A percentile compares a stretch with the other conserved stretches of the same genome.
Evolutionary conservation across 23 tunicate genomes (phyloP).

Genomic region (Trididemnum clinides): DNA sequence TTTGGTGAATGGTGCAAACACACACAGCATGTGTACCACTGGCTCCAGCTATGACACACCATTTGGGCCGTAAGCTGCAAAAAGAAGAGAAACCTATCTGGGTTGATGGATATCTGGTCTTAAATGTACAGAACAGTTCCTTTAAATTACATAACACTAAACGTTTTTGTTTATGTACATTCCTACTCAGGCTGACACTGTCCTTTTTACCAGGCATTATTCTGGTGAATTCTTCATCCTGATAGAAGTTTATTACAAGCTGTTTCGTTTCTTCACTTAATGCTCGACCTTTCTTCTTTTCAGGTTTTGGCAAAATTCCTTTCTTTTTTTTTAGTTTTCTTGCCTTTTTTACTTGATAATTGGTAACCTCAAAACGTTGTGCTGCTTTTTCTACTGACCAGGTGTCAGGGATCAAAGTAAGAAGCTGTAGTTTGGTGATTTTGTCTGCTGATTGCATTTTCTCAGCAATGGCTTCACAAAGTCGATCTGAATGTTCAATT

Average conservation of each 20-base stretch:
- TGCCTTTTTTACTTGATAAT: slow-evolving; percentile 29
- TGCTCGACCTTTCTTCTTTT: slow-evolving; percentile 14
- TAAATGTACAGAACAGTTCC: slow-evolving; percentile 18
- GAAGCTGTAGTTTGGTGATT: slow-evolving; percentile 25
- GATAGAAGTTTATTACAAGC: slow-evolving; percentile 28
- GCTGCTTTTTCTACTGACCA: slow-evolving; percentile 33
- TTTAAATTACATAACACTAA: slow-evolving; percentile 39
- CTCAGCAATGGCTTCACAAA: slow-evolving; percentile 21
- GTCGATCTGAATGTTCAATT: slow-evolving; percentile 13
- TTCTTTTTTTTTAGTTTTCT: slow-evolving; percentile 7
- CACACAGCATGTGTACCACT: slow-evolving; percentile 47
- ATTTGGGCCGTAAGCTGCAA: slow-evolving; percentile 41
- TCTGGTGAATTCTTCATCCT: slow-evolving; percentile 42
- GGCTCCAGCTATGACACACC: slow-evolving; percentile 35
- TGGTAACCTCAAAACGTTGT: slow-evolving; percentile 32
- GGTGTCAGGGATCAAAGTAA: slow-evolving; percentile 34
- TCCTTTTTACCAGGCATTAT: slow-evolving; percentile 40
- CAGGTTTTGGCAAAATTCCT: slow-evolving; percentile 35
- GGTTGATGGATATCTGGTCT: slow-evolving; percentile 25
- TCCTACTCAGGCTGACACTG: slow-evolving; percentile 30
- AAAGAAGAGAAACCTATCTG: slow-evolving; percentile 39
- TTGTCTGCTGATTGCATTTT: slow-evolving; percentile 15
- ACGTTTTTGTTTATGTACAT: slow-evolving; percentile 37
- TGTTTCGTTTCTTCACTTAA: slow-evolving; percentile 9
- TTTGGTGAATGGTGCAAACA: slow-evolving; percentile 53